Evolutionary conservation across 2,113 vertebrate genomes (phyloP), one percentile per base, ranked within the genome.

Genomic region (Neofelis nebulosa): DNA sequence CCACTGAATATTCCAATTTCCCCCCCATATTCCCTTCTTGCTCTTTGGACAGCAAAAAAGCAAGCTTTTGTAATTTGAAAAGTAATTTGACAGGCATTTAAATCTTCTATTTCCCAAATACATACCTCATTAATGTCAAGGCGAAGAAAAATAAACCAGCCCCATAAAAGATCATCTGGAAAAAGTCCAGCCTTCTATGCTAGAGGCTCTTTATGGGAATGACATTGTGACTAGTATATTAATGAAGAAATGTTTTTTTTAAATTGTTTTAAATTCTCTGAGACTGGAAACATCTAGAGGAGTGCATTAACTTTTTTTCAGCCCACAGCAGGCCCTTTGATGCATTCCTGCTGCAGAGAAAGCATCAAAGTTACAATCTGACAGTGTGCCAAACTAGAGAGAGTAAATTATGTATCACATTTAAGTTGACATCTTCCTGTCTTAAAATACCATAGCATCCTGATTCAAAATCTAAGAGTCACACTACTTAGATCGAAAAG

Each of bases 51-150:
- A 80, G 23, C 63, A 85, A 65, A 65, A 96, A 89, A 86, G 52
- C 18, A 82, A 89, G 7, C 41, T 94, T 90, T 92, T 50, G 38
- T 91, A 50, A 96, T 87, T 85, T 93, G 61, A 91, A 89, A 91
- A 31, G 29, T 79, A 89, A 94, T 93, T 94, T 92, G 74, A 65
- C 69, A 90, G 36, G 19, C 87, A 91, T 57, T 85, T 45, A 94
- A 85, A 91, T 96, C 63, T 89, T 86, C 73, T 96, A 13, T 93
- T 96, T 96, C 81, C 65, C 52, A 61, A 96, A 57, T 84, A 38
- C 27, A 85, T 19, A 85, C 27, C 36, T 97, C 92, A 96, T 97
- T 55, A 55, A 91, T 92, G 48, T 96, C 25, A 96, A 97, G 80
- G 81, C 55, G 93, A 93, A 96, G 57, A 84, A 89, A 52, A 50